Base-by-base conservation (phyloP, 2,888 invertebrate species). In the Erebia epiphron region DNA sequence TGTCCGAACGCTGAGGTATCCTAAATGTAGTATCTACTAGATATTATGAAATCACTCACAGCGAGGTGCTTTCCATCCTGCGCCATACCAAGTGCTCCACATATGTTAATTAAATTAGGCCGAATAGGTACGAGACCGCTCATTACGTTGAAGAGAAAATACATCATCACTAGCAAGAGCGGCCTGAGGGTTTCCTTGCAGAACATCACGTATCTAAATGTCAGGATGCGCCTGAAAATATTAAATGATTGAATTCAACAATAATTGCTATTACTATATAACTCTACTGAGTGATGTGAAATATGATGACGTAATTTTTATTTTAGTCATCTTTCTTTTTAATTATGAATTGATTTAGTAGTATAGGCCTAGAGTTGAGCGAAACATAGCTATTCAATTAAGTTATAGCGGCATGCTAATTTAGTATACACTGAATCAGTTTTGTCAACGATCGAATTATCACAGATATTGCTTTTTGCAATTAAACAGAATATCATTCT, bases 101-200 rank as follows among this genome's bases (percentile, higher is more conserved):
- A 94, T 0, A 95, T 83, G 71, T 94, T 94, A 4, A 94, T 92
- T 87, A 94, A 87, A 75, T 94, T 94, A 0, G 95, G 94, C 63
- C 92, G 86, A 71, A 94, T 90, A 0, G 94, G 89, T 0, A 87
- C 82, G 8, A 94, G 80, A 0, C 94, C 94, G 61, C 93, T 92
- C 86, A 94, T 93, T 66, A 94, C 91, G 56, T 85, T 84, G 80
- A 94, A 92, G 18, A 92, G 80, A 82, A 95, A 95, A 79, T 94
- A 94, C 16, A 89, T 76, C 58, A 94, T 81, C 1, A 93, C 87
- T 0, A 95, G 80, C 0, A 80, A 77, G 65, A 94, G 81, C 0
- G 95, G 94, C 70, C 93, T 86, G 18, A 94, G 68, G 0, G 94
- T 94, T 71, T 94, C 93, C 66, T 94, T 94, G 54, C 90, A 84